Evolutionary conservation across 2,797 vertebrate species (phyloP), one percentile per base, ranked within the genome.

Genomic region (Sebastes taczanowskii): DNA sequence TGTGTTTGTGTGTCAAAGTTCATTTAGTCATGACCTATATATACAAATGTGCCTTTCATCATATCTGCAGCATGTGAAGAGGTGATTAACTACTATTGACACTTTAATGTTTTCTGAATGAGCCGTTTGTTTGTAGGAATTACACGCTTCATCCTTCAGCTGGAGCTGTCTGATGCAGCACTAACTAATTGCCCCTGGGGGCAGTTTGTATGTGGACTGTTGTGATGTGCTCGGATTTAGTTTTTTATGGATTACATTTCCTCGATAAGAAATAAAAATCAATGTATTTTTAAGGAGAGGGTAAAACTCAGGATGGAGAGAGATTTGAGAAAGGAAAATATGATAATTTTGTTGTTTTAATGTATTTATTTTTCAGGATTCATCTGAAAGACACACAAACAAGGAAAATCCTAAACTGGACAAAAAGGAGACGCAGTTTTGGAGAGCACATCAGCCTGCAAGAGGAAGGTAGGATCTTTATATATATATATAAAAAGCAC

Each of bases 71-170:
- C 70, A 76, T 58, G 78, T 83, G 83, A 86, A 32, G 86, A 73
- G 71, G 55, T 81, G 87, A 93, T 87, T 86, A 83, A 86, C 82
- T 71, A 38, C 70, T 75, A 86, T 81, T 89, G 89, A 89, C 88
- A 84, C 79, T 87, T 83, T 73, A 83, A 87, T 86, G 90, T 82
- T 90, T 88, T 80, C 71, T 86, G 88, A 89, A 89, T 89, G 88
- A 92, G 53, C 63, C 87, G 64, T 90, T 89, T 92, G 87, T 92
- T 91, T 88, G 86, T 78, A 64, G 83, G 83, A 89, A 91, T 93
- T 86, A 91, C 93, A 90, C 80, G 86, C 88, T 89, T 83, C 90
- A 86, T 88, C 90, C 93, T 82, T 90, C 89, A 78, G 73, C 72
- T 89, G 90, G 74, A 84, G 59, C 68, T 78, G 83, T 82, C 83